phyloP scores from a whole-genome alignment of 2,797 vertebrate species.

The Uromys caudimaculatus region DNA sequence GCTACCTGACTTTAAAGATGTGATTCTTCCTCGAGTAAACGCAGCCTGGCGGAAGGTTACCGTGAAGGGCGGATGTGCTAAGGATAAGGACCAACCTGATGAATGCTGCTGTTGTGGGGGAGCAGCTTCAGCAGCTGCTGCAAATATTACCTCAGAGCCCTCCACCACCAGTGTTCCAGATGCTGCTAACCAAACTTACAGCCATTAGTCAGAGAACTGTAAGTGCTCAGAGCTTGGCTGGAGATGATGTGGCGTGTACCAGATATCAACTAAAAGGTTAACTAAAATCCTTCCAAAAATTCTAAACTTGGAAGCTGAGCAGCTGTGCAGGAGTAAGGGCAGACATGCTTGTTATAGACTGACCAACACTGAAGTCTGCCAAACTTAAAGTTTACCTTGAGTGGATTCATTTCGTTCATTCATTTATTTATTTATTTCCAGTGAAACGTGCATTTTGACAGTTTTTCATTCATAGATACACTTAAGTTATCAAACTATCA shows the following conservation, averaged over 20 bases:
- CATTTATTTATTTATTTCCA: slow-evolving; percentile 86
- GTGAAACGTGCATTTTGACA: slow-evolving; percentile 89
- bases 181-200: not conserved
- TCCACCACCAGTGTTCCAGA: not conserved
- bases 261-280: slow-evolving; percentile 78
- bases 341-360: slow-evolving; percentile 81
- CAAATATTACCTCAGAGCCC: not conserved
- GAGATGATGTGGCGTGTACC: slow-evolving; percentile 92
- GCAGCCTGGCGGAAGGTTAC: not conserved
- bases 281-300: slow-evolving; percentile 74
- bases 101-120: slow-evolving; percentile 93
- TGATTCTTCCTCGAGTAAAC: not conserved
- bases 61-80: slow-evolving; percentile 93
- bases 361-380: slow-evolving; percentile 86
- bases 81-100: slow-evolving; percentile 97
- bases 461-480: slow-evolving; percentile 86
- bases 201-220: not conserved
- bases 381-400: slow-evolving; percentile 86
- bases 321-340: slow-evolving; percentile 77
- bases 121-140: not conserved
- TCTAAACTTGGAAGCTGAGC: slow-evolving; percentile 84
- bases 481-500: slow-evolving; percentile 72
- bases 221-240: slow-evolving; percentile 75
- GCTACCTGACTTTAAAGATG: not conserved
- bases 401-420: slow-evolving; percentile 85